Evolutionary conservation across 2,888 invertebrate genomes (phyloP).

Genomic region (Ecdyonurus torrentis): DNA sequence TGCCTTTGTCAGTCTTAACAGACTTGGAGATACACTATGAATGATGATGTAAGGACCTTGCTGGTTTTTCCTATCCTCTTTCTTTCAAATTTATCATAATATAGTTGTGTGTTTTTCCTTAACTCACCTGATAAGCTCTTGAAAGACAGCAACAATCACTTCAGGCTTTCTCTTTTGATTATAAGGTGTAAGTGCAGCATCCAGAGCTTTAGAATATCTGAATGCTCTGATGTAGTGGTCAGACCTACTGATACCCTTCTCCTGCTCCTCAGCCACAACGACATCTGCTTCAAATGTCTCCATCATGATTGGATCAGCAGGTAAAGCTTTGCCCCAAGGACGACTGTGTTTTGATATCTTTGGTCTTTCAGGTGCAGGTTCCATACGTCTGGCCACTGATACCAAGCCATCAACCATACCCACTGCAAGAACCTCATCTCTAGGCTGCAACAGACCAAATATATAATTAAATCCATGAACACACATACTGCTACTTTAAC

Average conservation of each 20-base stretch:
- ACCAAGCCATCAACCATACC: conserved; percentile 89
- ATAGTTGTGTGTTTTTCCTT: not conserved
- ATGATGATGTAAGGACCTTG: too few species aligned
- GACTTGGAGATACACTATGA: too few species aligned
- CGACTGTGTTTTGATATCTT: conserved; percentile 10
- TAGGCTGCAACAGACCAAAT: too few species aligned
- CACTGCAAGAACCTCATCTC: conserved; percentile 71
- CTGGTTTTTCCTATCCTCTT: too few species aligned
- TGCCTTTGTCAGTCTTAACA: too few species aligned
- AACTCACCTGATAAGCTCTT: conserved; percentile 53
- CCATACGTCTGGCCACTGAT: conserved; percentile 57
- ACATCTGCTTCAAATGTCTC: conserved; percentile 30
- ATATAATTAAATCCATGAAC: too few species aligned
- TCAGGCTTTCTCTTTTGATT: conserved; percentile 52
- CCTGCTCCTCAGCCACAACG: conserved; percentile 28
- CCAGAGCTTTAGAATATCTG: conserved; percentile 65
- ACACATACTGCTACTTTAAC: too few species aligned
- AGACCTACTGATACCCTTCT: conserved; percentile 34
- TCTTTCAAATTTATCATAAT: too few species aligned
- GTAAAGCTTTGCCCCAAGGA: conserved; percentile 31
- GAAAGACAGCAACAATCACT: conserved; percentile 59
- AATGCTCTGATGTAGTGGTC: conserved; percentile 62
- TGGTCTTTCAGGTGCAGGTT: conserved; percentile 26
- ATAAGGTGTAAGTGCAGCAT: conserved; percentile 43
- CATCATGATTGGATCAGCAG: conserved; percentile 23